These are phyloP conservation scores for Drosophila rellima DNA, from an alignment of 2,888 invertebrate genomes.

Conservation along the genomic window DNA sequence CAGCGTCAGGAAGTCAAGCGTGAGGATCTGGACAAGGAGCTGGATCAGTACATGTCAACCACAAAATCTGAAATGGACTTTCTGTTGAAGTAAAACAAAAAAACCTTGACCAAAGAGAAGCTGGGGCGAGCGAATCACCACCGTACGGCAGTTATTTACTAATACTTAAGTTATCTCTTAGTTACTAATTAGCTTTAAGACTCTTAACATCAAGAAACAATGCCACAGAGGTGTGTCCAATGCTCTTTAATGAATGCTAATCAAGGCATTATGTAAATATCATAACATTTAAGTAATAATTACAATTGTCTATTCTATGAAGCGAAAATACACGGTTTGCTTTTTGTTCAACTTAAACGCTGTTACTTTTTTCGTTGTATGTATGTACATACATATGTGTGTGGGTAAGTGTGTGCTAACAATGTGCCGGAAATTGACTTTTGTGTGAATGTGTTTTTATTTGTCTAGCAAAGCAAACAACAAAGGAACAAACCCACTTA, in stretches of 20 bases:
- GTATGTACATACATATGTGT: not conserved
- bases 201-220: not conserved
- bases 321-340: slow-evolving; percentile 58
- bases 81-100: slow-evolving; percentile 68
- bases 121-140: slow-evolving; percentile 48
- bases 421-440: slow-evolving; percentile 51
- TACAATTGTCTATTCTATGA: slow-evolving; percentile 36
- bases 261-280: slow-evolving; percentile 47
- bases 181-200: slow-evolving; percentile 58
- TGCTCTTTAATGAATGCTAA: slow-evolving; percentile 20
- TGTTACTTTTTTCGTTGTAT: slow-evolving; percentile 13
- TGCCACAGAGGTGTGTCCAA: slow-evolving; percentile 2
- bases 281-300: slow-evolving; percentile 41
- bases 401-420: slow-evolving; percentile 1
- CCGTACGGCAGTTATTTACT: slow-evolving; percentile 58
- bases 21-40: slow-evolving; percentile 89
- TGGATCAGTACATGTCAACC: slow-evolving; percentile 91
- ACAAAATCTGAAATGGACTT: slow-evolving; percentile 86
- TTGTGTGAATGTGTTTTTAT: slow-evolving; percentile 37
- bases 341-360: slow-evolving; percentile 45
- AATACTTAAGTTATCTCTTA: slow-evolving; percentile 50
- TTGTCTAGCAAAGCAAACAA: slow-evolving; percentile 23
- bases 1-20: slow-evolving; percentile 84
- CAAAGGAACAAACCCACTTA: slow-evolving; percentile 20
- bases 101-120: slow-evolving; percentile 30